Percentiles rank a stretch among this genome's conserved stretches.
Conservation (phyloP, 2,888 invertebrate species). For the Drosophila quinaria region DNA sequence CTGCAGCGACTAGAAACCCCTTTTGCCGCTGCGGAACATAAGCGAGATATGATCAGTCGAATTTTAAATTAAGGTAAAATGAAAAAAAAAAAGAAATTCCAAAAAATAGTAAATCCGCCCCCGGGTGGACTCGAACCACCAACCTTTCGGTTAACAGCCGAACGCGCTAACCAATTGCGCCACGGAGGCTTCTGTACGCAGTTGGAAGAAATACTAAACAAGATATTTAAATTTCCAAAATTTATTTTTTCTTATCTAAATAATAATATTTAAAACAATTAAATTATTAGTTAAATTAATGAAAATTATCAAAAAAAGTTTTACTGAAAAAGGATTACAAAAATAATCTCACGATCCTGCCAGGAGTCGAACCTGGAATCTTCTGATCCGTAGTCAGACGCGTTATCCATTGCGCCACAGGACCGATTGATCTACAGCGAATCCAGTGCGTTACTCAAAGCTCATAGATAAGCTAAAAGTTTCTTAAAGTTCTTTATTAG, state of each 20-base stretch:
- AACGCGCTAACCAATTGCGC: constrained; percentile 96
- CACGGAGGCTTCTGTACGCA: constrained; percentile 48
- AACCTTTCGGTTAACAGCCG: constrained; percentile 99
- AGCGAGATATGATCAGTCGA: constrained; percentile 14
- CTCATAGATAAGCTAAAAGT: not conserved
- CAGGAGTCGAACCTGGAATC: constrained; percentile 87
- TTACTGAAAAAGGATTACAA: constrained; percentile 10
- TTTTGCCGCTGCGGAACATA: constrained; percentile 23
- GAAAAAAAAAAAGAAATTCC: not conserved
- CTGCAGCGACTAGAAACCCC: constrained; percentile 3
- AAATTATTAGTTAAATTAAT: not conserved
- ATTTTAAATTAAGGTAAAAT: constrained; percentile 1
- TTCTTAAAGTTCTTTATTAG: constrained; percentile 7
- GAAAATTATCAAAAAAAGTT: not conserved
- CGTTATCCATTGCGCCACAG: constrained; percentile 86
- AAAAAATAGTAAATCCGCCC: constrained; percentile 87
- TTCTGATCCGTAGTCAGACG: constrained; percentile 87
- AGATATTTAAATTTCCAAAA: not conserved
- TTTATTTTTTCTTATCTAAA: not conserved
- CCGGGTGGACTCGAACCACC: constrained; percentile 99
- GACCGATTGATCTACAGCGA: constrained; percentile 61
- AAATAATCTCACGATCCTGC: constrained; percentile 83
- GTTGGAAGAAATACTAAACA: constrained; percentile 3
- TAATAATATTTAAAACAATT: not conserved
- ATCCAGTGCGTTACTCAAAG: constrained; percentile 11